Evolutionary conservation across 2,888 invertebrate species (phyloP).

Genomic region (Boloria selene): DNA sequence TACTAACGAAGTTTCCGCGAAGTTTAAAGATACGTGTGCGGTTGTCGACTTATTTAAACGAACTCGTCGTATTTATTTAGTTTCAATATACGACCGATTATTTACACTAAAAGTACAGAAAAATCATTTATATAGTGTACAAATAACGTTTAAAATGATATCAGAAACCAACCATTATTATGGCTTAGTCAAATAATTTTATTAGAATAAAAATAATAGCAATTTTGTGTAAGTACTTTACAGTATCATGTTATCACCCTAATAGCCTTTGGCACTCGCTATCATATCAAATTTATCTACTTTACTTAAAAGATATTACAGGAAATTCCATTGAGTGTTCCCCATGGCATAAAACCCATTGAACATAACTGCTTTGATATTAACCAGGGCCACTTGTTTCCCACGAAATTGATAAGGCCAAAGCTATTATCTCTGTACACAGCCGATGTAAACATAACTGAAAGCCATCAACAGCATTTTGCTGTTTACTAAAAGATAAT

Average conservation of each 20-base stretch:
- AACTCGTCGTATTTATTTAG: constrained; percentile 7
- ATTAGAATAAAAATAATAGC: too few relatives aligned
- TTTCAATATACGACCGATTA: neutral
- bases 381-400: neutral
- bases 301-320: too few relatives aligned
- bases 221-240: too few relatives aligned
- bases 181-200: too few relatives aligned
- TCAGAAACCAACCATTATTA: too few relatives aligned
- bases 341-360: neutral
- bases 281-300: too few relatives aligned
- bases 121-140: too few relatives aligned
- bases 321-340: too few relatives aligned
- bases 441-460: constrained; percentile 9
- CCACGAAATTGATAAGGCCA: constrained; percentile 5
- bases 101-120: too few relatives aligned
- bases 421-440: constrained; percentile 12
- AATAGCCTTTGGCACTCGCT: too few relatives aligned
- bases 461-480: constrained; percentile 7
- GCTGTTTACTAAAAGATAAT: neutral
- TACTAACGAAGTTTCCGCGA: constrained; percentile 12
- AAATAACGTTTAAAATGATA: too few relatives aligned
- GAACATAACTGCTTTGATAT: neutral
- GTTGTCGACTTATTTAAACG: constrained; percentile 9
- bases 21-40: neutral
- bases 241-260: too few relatives aligned